Conservation (phyloP, 2,113 vertebrate species). For the Salminus brasiliensis region DNA sequence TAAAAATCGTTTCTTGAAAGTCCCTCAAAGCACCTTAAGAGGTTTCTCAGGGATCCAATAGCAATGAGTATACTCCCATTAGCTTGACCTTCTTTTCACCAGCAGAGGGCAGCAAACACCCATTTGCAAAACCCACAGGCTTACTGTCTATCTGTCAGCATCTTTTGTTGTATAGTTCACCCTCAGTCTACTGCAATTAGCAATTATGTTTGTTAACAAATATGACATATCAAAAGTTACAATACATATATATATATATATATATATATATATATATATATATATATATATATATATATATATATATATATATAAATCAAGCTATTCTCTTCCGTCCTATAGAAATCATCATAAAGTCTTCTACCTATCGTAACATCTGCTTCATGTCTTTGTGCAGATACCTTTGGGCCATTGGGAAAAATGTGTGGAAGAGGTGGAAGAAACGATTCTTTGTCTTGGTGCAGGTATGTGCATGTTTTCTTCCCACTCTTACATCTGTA, state of each 20-base stretch:
- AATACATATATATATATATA: too few species aligned
- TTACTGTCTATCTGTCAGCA: background rate
- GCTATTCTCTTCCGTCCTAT: background rate
- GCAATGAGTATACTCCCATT: too few species aligned
- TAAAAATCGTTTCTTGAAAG: too few species aligned
- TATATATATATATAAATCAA: too few species aligned
- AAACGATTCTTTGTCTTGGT: slow-evolving; percentile 98
- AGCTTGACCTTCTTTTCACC: slow-evolving; percentile 40
- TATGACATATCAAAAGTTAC: too few species aligned
- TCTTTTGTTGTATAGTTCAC: background rate
- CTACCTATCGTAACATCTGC: slow-evolving; percentile 17
- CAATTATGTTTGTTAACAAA: background rate
- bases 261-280: too few species aligned
- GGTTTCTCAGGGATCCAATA: too few species aligned
- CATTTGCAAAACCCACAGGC: background rate
- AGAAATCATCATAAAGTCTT: slow-evolving; percentile 8
- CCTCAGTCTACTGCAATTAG: background rate
- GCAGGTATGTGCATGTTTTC: slow-evolving; percentile 80
- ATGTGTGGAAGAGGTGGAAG: slow-evolving; percentile 99
- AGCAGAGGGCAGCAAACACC: slow-evolving; percentile 65
- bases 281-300: too few species aligned
- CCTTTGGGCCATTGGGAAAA: slow-evolving; percentile 97
- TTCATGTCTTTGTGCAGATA: slow-evolving; percentile 77
- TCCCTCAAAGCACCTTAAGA: too few species aligned
- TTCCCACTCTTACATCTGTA: background rate